Base-by-base conservation (phyloP, 2,113 vertebrate genomes). In the Gymnocephalus cernua region DNA sequence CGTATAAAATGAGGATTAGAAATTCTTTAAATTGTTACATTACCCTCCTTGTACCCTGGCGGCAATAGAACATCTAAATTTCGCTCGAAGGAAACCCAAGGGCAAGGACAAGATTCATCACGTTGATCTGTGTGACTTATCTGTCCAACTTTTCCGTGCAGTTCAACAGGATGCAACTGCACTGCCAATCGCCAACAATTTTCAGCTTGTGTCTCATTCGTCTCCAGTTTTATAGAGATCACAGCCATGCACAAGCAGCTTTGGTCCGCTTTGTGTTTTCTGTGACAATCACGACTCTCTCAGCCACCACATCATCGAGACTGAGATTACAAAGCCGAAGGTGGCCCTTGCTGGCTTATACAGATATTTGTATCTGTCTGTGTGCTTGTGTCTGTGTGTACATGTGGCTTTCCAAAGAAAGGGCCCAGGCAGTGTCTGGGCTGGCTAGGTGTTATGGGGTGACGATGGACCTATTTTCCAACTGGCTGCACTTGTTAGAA, bases 401-500 rank as follows among this genome's bases (percentile, higher is more conserved):
- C 67, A 19, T 63, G 63, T 64, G 77, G 72, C 79, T 84, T 80
- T 89, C 83, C 57, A 83, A 87, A 83, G 74, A 78, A 91, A 86
- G 87, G 86, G 53, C 67, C 87, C 86, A 58, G 84, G 88, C 81
- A 77, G 61, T 70, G 79, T 89, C 67, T 75, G 47, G 72, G 74
- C 57, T 23, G 57, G 80, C 87, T 88, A 94, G 89, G 91, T 94
- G 85, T 90, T 92, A 81, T 82, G 76, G 92, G 91, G 95, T 96
- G 95, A 96, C 94, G 94, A 84, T 91, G 93, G 92, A 88, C 95
- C 95, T 95, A 96, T 97, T 98, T 98, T 98, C 96, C 96, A 95
- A 95, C 95, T 96, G 95, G 90, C 94, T 97, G 95, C 93, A 84
- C 93, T 95, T 96, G 94, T 95, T 96, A 95, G 93, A 94, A 94